phyloP scores from a whole-genome alignment of 2,888 invertebrate species.

The Carabus problematicus region DNA sequence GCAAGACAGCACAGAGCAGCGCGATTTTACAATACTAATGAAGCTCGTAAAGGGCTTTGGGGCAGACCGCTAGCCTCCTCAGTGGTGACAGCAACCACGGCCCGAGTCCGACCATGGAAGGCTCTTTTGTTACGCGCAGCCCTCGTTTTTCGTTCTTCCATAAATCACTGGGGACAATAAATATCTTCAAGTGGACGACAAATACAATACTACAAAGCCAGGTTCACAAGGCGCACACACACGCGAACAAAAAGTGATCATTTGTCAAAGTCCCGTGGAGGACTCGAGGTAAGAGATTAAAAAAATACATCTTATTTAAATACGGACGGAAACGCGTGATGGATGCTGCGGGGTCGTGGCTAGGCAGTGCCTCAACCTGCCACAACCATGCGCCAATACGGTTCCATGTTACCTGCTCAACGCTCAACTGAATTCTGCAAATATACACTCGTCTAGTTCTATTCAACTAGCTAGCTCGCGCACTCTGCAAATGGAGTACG shows the following conservation, averaged over 20 bases:
- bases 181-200: slow-evolving; percentile 55
- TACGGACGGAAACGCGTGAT: slow-evolving; percentile 41
- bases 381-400: slow-evolving; percentile 13
- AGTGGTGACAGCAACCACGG: not conserved
- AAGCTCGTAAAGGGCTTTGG: slow-evolving; percentile 6
- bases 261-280: slow-evolving; percentile 51
- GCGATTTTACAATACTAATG: slow-evolving; percentile 8
- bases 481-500: not conserved
- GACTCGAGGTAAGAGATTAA: slow-evolving; percentile 49
- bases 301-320: slow-evolving; percentile 53
- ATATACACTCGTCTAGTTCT: no score
- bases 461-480: not conserved
- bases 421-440: no score
- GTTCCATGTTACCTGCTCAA: not conserved
- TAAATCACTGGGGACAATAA: slow-evolving; percentile 54
- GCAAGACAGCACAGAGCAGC: no score
- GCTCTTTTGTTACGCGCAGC: slow-evolving; percentile 44
- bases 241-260: slow-evolving; percentile 47
- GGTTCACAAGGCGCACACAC: slow-evolving; percentile 45
- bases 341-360: slow-evolving; percentile 25
- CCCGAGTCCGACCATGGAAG: not conserved
- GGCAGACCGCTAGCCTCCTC: not conserved
- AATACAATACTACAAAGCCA: slow-evolving; percentile 52
- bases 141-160: slow-evolving; percentile 49
- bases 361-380: slow-evolving; percentile 30